A percentile compares a stretch with the other conserved stretches of the same genome.
Conservation (phyloP, 2,888 invertebrate species). For the Cephus runcator region DNA sequence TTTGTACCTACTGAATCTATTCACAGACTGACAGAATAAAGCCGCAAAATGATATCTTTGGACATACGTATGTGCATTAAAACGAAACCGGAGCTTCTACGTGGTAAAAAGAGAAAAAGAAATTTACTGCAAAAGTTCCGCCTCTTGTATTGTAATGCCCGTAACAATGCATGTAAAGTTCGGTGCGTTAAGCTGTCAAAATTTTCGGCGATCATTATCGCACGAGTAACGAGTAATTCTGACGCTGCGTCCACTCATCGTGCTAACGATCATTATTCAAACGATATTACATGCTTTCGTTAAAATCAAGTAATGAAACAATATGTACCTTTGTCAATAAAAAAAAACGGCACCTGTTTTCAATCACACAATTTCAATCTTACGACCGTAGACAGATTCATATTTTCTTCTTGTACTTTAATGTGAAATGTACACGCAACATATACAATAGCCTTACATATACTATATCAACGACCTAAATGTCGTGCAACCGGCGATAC, state of each 20-base stretch:
- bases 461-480: neutral
- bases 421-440: neutral
- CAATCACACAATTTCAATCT: neutral
- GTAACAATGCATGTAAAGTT: neutral
- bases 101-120: neutral
- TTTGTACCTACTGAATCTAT: neutral
- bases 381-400: neutral
- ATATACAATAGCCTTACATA: neutral
- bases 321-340: neutral
- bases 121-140: neutral
- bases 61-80: neutral
- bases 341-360: neutral
- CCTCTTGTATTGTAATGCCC: neutral
- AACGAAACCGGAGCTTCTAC: neutral
- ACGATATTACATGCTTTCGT: neutral
- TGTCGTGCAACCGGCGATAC: neutral
- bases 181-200: neutral
- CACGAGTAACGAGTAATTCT: neutral
- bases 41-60: neutral
- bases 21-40: neutral
- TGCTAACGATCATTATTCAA: neutral
- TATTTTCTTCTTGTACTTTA: neutral
- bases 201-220: neutral
- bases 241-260: neutral
- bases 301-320: neutral